Conservation (phyloP, 2,888 invertebrate species). For the Tenodera sinensis region DNA sequence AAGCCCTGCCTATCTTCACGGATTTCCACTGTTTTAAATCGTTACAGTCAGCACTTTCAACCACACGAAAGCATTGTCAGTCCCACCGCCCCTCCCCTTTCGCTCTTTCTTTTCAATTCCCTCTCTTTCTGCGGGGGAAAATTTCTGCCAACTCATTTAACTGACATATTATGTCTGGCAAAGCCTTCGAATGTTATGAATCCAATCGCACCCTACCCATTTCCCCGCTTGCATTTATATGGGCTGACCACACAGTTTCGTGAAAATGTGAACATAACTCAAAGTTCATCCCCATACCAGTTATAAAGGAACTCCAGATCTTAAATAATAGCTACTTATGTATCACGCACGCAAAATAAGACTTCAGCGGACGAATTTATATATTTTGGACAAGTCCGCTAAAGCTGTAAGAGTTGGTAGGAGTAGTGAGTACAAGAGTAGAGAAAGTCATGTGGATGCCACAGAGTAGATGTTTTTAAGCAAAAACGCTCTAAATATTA, state of each 20-base stretch:
- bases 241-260: not conserved
- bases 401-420: too few relatives aligned
- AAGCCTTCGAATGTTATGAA: not conserved
- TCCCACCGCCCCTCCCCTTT: not conserved
- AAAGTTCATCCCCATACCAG: too few relatives aligned
- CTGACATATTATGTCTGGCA: not conserved
- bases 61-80: not conserved
- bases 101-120: not conserved
- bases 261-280: too few relatives aligned
- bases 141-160: constrained; percentile 1
- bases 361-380: too few relatives aligned
- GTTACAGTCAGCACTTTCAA: not conserved
- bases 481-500: too few relatives aligned
- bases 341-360: too few relatives aligned
- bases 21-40: not conserved
- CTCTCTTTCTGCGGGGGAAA: not conserved
- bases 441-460: too few relatives aligned
- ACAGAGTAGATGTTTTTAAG: too few relatives aligned
- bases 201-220: not conserved
- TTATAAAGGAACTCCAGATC: too few relatives aligned
- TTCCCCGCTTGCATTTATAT: not conserved
- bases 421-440: too few relatives aligned
- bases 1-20: not conserved
- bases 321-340: too few relatives aligned
- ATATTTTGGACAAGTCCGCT: too few relatives aligned